Conservation (phyloP, 2,113 vertebrate species). For the Condylura cristata region DNA sequence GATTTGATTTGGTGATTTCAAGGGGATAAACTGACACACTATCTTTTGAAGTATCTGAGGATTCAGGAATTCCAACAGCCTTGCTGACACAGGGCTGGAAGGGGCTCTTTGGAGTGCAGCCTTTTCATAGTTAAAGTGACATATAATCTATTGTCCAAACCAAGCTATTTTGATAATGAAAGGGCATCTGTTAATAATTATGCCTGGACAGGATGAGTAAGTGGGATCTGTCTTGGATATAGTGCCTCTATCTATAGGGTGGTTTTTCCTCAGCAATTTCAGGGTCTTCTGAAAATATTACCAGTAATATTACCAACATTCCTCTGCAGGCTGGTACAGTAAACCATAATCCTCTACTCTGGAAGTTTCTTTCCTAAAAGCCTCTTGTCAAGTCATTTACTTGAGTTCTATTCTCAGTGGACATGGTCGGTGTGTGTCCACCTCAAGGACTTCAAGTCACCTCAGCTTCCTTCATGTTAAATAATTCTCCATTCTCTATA, state of each 20-base stretch:
- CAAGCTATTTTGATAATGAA: neutral
- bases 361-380: neutral
- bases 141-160: constrained; percentile 14
- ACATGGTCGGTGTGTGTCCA: neutral
- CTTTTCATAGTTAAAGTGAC: constrained; percentile 38
- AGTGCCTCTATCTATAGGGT: neutral
- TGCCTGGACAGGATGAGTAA: neutral
- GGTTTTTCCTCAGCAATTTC: neutral
- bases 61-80: constrained; percentile 28
- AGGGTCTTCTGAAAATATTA: neutral
- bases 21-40: constrained; percentile 59
- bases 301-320: neutral
- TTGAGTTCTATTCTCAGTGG: neutral
- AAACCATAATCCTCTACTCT: neutral
- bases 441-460: neutral
- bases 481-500: neutral
- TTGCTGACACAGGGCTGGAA: neutral
- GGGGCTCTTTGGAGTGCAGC: neutral
- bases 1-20: constrained; percentile 68
- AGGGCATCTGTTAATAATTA: neutral
- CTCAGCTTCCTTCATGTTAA: neutral
- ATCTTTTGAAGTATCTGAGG: constrained; percentile 27
- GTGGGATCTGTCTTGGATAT: neutral
- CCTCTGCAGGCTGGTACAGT: neutral
- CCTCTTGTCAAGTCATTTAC: neutral